A percentile compares a stretch with the other conserved stretches of the same genome.
These are phyloP conservation scores for Drosophila persimilis DNA, from an alignment of 1,140 invertebrate genomes.

Conservation along the genomic window DNA sequence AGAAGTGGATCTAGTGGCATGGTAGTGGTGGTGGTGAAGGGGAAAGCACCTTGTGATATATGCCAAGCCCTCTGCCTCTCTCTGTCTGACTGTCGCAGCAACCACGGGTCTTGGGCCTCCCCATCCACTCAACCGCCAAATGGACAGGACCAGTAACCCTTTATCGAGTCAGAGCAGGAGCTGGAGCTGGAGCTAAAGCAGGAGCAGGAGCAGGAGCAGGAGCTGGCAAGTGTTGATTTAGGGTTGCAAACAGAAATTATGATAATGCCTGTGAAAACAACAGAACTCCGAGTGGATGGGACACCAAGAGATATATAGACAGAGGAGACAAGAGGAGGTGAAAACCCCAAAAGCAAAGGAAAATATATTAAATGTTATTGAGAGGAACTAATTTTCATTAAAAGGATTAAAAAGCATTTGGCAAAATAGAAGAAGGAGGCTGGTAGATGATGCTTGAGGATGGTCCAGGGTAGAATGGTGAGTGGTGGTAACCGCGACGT, in stretches of 20 bases:
- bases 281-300: conserved; percentile 24
- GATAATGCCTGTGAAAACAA: conserved; percentile 82
- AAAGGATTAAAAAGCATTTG: conserved; percentile 82
- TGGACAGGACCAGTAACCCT: conserved; percentile 58
- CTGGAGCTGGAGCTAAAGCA: neutral
- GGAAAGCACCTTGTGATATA: conserved; percentile 65
- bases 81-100: neutral
- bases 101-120: neutral
- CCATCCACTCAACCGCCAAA: conserved; percentile 30
- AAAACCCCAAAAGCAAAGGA: conserved; percentile 66
- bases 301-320: conserved; percentile 1
- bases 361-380: conserved; percentile 83
- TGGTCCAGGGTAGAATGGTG: neutral
- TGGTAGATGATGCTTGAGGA: neutral
- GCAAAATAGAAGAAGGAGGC: conserved; percentile 28
- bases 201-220: neutral
- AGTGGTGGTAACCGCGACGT: conserved; percentile 49
- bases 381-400: conserved; percentile 83
- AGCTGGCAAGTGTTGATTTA: conserved; percentile 71
- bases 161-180: conserved; percentile 55
- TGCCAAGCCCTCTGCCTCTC: conserved; percentile 16
- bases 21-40: neutral
- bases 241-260: conserved; percentile 82
- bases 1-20: neutral
- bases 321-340: neutral